Evolutionary conservation across 2,113 vertebrate genomes (phyloP).

Genomic region (Dascyllus trimaculatus): DNA sequence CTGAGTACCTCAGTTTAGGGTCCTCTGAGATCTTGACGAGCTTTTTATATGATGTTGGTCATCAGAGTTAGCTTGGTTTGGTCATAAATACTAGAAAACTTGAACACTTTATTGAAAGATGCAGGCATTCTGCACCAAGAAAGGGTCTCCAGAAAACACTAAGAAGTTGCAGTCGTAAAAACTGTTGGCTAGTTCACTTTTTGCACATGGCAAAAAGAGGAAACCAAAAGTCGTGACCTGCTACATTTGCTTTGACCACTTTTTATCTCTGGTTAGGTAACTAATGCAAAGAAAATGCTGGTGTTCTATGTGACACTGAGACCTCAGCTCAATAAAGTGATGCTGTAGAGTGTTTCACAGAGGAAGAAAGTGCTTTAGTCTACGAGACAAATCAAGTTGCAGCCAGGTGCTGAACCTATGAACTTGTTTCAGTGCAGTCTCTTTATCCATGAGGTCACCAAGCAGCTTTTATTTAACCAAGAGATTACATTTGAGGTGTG

Average conservation of each 20-base stretch:
- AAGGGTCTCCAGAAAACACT: not conserved
- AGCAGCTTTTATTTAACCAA: slow-evolving; percentile 33
- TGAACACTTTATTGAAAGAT: not conserved
- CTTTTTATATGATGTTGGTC: not conserved
- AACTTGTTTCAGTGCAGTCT: slow-evolving; percentile 9
- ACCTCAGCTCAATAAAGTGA: not conserved
- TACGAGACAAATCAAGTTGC: slow-evolving; percentile 13
- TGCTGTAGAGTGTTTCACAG: not conserved
- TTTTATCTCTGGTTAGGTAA: not conserved
- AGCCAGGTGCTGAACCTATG: slow-evolving; percentile 2
- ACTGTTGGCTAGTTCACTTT: not conserved
- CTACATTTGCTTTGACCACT: not conserved
- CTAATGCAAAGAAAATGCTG: not conserved
- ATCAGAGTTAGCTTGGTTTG: not conserved
- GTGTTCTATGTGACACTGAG: not conserved
- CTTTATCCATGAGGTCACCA: slow-evolving; percentile 24
- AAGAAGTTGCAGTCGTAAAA: not conserved
- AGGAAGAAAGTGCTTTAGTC: not conserved
- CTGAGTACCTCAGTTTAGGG: too few species aligned
- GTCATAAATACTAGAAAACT: too few species aligned
- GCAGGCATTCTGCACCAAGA: not conserved
- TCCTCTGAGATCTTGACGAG: too few species aligned
- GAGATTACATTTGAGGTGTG: slow-evolving; percentile 27
- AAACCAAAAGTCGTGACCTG: not conserved
- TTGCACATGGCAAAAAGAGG: not conserved